Evolutionary conservation across 2,113 vertebrate genomes (phyloP).

Genomic region (Tapirus terrestris): DNA sequence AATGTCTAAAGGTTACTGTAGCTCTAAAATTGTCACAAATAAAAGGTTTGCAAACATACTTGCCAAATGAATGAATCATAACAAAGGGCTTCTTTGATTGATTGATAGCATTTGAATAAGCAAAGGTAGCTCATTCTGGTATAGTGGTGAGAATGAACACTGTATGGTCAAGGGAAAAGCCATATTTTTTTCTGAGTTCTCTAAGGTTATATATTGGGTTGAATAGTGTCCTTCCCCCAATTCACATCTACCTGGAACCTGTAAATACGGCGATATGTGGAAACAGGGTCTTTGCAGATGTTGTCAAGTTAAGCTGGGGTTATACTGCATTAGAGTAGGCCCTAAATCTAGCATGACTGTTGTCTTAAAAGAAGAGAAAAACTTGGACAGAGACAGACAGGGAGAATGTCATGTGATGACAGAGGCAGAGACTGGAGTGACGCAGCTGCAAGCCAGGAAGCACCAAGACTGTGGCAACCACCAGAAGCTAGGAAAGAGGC

Average conservation of each 20-base stretch:
- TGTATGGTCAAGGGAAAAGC: not conserved
- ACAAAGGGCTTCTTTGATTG: not conserved
- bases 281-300: not conserved
- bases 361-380: constrained; percentile 4
- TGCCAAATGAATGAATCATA: constrained; percentile 48
- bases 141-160: not conserved
- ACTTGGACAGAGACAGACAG: not conserved
- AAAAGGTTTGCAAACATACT: not conserved
- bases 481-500: not conserved
- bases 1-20: not conserved
- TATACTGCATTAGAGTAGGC: not conserved
- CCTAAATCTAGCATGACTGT: not conserved
- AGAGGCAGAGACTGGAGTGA: not conserved
- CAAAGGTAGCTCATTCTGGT: constrained; percentile 3
- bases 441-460: not conserved
- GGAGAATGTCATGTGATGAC: not conserved
- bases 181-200: not conserved
- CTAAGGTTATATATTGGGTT: not conserved
- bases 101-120: not conserved
- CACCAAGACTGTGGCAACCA: not conserved
- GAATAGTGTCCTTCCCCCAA: not conserved
- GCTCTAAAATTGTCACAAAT: constrained; percentile 4
- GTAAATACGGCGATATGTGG: not conserved
- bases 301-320: not conserved
- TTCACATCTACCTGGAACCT: not conserved